Evolutionary conservation across 1,140 invertebrate genomes (phyloP).

Genomic region (Anadara kagoshimensis): DNA sequence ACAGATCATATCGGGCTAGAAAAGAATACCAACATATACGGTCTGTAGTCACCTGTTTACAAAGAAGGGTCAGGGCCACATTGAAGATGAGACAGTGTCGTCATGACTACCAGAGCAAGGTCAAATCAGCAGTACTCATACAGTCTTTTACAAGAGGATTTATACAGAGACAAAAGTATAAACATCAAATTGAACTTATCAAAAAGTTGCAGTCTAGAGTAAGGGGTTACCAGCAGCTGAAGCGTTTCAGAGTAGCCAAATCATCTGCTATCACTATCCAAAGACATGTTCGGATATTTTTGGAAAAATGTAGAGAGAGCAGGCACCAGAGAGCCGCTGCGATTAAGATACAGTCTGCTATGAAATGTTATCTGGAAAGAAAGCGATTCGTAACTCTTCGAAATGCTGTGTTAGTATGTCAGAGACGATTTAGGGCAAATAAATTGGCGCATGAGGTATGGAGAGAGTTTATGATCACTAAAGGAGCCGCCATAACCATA

Average conservation of each 20-base stretch:
- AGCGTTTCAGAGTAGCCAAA: conserved; percentile 22
- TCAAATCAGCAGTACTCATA: conserved; percentile 4
- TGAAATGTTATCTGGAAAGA: conserved; percentile 17
- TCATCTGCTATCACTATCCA: conserved; percentile 34
- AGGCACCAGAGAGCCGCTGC: conserved; percentile 4
- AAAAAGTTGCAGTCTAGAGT: conserved; percentile 15
- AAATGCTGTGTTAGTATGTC: conserved; percentile 11
- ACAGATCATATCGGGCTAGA: conserved; percentile 30
- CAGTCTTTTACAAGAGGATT: conserved; percentile 22
- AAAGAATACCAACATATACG: conserved; percentile 11
- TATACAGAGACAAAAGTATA: conserved; percentile 2
- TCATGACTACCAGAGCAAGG: not conserved
- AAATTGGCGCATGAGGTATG: not conserved
- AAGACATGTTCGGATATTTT: conserved; percentile 12
- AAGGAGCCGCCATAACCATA: conserved; percentile 17
- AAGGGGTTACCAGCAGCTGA: not conserved
- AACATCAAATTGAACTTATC: conserved; percentile 2
- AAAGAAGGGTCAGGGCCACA: conserved; percentile 35
- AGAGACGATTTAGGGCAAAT: not conserved
- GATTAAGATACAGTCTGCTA: conserved; percentile 25
- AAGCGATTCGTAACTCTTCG: conserved; percentile 17
- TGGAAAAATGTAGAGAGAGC: not conserved
- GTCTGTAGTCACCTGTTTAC: conserved; percentile 44
- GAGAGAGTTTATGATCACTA: conserved; percentile 9
- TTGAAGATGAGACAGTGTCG: conserved; percentile 26